A percentile compares a stretch with the other conserved stretches of the same genome.
Conservation (phyloP, 2,113 vertebrate species). For the Nipponia nippon region DNA sequence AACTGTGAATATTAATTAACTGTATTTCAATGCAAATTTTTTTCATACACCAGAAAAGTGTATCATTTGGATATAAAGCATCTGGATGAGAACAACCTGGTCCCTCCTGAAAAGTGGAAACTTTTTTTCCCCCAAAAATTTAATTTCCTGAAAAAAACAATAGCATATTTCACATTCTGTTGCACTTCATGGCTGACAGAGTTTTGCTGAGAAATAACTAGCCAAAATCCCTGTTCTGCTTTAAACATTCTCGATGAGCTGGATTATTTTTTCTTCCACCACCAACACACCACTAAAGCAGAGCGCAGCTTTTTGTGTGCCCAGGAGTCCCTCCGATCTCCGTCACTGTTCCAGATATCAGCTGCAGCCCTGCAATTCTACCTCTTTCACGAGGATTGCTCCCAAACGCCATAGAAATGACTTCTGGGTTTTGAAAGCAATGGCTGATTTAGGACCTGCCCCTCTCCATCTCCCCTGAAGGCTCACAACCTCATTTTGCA, state of each 20-base stretch:
- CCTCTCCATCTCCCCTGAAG: rapidly evolving
- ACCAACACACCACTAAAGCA: not conserved
- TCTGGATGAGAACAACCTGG: not conserved
- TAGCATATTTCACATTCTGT: not conserved
- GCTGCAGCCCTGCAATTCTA: not conserved
- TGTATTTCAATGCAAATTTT: not conserved
- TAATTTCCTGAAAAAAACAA: not conserved
- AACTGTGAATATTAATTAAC: slow-evolving; percentile 39
- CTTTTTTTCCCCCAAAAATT: not conserved
- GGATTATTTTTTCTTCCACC: not conserved
- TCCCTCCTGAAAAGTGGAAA: not conserved
- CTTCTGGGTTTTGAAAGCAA: not conserved
- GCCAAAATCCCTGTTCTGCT: not conserved
- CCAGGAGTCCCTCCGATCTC: not conserved
- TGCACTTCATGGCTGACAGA: not conserved
- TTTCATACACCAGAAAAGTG: not conserved
- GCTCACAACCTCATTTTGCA: not conserved
- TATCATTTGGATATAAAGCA: not conserved
- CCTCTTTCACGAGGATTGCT: not conserved
- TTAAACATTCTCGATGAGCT: not conserved
- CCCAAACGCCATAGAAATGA: not conserved
- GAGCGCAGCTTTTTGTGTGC: not conserved
- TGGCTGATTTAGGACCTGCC: not conserved
- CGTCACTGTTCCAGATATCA: not conserved
- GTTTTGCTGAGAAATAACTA: not conserved